Evolutionary conservation across 2,113 vertebrate species (phyloP).

Genomic region (Gambusia affinis): DNA sequence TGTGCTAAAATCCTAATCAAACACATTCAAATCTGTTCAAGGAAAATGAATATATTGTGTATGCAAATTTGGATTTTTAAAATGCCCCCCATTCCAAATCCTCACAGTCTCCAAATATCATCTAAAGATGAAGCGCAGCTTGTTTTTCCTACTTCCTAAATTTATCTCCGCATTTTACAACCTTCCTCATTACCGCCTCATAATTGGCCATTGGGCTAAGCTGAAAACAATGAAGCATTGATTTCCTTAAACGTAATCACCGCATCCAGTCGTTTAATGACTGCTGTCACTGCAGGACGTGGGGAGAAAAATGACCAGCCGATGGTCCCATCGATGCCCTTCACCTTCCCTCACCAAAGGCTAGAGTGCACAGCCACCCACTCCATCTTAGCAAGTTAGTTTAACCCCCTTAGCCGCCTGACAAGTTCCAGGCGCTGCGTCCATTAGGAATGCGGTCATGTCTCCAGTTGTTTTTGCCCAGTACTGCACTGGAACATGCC

Average conservation of each 20-base stretch:
- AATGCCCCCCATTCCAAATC: background rate
- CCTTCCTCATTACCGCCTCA: constrained; percentile 68
- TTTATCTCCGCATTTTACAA: constrained; percentile 45
- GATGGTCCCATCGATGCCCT: constrained; percentile 72
- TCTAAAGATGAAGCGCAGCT: background rate
- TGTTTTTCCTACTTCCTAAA: constrained; percentile 28
- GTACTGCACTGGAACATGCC: constrained; percentile 21
- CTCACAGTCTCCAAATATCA: background rate
- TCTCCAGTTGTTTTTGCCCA: constrained; percentile 28
- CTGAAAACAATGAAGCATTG: constrained; percentile 77
- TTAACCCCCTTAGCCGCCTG: constrained; percentile 70
- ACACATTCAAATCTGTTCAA: background rate
- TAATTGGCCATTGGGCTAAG: constrained; percentile 78
- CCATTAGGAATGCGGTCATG: constrained; percentile 60
- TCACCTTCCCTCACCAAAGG: constrained; percentile 74
- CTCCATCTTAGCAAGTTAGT: constrained; percentile 73
- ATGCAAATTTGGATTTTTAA: background rate
- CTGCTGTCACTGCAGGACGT: constrained; percentile 69
- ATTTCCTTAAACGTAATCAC: constrained; percentile 81
- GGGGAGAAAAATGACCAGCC: constrained; percentile 75
- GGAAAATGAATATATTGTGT: background rate
- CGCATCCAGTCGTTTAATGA: constrained; percentile 75
- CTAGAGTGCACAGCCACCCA: constrained; percentile 64
- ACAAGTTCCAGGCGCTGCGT: constrained; percentile 65
- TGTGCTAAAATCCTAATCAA: background rate